These are phyloP conservation scores for Zele albiditarsus DNA, from an alignment of 2,888 invertebrate genomes.

Conservation along the genomic window DNA sequence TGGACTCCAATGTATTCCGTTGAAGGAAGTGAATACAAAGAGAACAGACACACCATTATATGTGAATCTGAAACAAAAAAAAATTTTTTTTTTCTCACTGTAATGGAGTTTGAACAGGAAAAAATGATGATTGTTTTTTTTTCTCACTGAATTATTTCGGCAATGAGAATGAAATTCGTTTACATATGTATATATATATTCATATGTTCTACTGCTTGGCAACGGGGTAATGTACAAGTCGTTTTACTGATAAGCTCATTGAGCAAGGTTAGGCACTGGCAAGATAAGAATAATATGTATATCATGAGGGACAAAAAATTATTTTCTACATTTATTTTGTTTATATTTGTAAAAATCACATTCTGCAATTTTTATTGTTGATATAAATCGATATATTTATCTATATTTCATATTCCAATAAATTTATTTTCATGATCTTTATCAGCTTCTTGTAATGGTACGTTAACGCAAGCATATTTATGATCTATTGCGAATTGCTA, in stretches of 20 bases:
- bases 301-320: neutral
- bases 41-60: neutral
- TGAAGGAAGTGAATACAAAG: neutral
- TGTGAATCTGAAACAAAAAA: neutral
- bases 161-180: slow-evolving; percentile 1
- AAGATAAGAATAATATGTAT: slow-evolving; percentile 15
- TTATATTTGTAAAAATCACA: neutral
- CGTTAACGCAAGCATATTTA: neutral
- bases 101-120: slow-evolving; percentile 26
- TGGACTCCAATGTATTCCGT: neutral
- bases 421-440: neutral
- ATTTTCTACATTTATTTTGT: slow-evolving; percentile 12
- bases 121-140: neutral
- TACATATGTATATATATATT: slow-evolving; percentile 36
- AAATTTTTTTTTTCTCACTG: neutral
- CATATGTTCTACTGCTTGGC: slow-evolving; percentile 51
- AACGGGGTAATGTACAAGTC: slow-evolving; percentile 51
- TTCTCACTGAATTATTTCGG: slow-evolving; percentile 22
- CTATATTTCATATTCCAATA: neutral
- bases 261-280: slow-evolving; percentile 48
- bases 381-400: neutral
- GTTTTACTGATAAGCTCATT: slow-evolving; percentile 34
- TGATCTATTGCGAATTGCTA: neutral
- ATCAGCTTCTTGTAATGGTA: neutral
- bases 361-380: neutral